Conservation (phyloP, 2,113 vertebrate genomes). For the Vicugna pacos region DNA sequence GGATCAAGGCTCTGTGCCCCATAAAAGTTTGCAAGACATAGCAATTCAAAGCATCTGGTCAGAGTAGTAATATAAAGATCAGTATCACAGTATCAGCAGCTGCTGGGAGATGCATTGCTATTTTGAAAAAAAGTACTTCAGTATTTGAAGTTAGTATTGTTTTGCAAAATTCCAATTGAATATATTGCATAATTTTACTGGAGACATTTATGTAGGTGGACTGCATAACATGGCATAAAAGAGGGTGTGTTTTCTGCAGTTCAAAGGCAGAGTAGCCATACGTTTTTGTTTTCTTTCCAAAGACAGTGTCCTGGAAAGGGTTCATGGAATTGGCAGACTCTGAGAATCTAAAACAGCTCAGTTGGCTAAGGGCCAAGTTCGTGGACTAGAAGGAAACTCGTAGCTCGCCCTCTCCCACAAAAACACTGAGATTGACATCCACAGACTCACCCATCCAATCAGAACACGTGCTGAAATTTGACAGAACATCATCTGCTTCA, state of each 20-base stretch:
- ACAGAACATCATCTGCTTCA: too few species aligned
- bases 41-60: background rate
- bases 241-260: background rate
- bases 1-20: background rate
- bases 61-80: background rate
- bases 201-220: background rate
- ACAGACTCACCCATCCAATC: too few species aligned
- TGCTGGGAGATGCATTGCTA: background rate
- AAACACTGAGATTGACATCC: too few species aligned
- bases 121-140: background rate
- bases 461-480: too few species aligned
- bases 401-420: too few species aligned
- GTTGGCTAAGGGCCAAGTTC: background rate
- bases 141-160: background rate
- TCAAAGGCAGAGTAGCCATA: background rate
- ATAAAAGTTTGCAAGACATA: background rate
- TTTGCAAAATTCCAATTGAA: background rate
- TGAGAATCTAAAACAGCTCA: background rate
- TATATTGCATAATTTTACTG: background rate
- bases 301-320: background rate
- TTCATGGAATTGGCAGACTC: background rate
- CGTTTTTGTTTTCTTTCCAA: background rate
- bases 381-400: too few species aligned
- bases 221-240: background rate
- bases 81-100: background rate